Conservation (phyloP, 2,888 invertebrate genomes). For the Agrochola lychnidis region DNA sequence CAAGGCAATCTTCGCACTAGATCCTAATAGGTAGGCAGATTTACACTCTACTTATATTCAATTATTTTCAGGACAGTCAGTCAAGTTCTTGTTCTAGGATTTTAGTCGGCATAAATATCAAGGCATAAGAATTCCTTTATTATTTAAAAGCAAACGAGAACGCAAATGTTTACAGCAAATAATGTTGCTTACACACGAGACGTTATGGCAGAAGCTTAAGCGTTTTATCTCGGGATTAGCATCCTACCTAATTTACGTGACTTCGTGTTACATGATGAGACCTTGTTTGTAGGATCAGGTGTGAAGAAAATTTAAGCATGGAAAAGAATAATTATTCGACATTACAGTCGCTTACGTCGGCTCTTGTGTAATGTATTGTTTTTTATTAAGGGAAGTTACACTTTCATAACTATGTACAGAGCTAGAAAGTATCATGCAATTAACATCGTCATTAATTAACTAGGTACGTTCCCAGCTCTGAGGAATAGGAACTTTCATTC, state of each 20-base stretch:
- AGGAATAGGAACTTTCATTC: neutral
- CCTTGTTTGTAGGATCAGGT: slow-evolving; percentile 83
- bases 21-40: neutral
- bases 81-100: slow-evolving; percentile 37
- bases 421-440: slow-evolving; percentile 9
- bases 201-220: slow-evolving; percentile 83
- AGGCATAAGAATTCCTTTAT: slow-evolving; percentile 73
- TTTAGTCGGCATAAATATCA: slow-evolving; percentile 57
- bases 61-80: slow-evolving; percentile 18
- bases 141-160: slow-evolving; percentile 77
- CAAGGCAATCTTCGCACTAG: neutral
- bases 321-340: slow-evolving; percentile 63
- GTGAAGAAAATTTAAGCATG: slow-evolving; percentile 72
- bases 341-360: slow-evolving; percentile 30
- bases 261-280: slow-evolving; percentile 83
- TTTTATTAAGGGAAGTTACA: neutral
- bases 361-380: neutral
- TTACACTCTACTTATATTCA: neutral
- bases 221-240: slow-evolving; percentile 88
- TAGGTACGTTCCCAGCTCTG: slow-evolving; percentile 9
- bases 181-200: slow-evolving; percentile 85
- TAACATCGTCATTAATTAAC: neutral
- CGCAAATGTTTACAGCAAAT: slow-evolving; percentile 83
- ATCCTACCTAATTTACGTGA: slow-evolving; percentile 88
- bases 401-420: slow-evolving; percentile 1